phyloP scores from a whole-genome alignment of 1,140 invertebrate genomes.

The Drosophila azteca region DNA sequence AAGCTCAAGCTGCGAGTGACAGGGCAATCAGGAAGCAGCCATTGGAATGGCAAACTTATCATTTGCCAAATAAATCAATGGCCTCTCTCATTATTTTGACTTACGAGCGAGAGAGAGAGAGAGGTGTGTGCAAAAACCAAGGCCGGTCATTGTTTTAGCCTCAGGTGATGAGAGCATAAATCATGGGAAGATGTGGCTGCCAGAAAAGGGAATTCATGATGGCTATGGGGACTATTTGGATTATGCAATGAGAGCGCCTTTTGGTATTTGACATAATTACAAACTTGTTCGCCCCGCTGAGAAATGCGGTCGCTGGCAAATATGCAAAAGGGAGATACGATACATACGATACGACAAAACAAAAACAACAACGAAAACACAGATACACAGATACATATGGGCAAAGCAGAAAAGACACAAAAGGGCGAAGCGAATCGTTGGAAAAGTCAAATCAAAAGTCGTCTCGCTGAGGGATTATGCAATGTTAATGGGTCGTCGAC shows the following conservation, averaged over 20 bases:
- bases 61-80: constrained; percentile 44
- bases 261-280: constrained; percentile 75
- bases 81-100: constrained; percentile 5
- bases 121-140: neutral
- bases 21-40: constrained; percentile 35
- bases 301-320: constrained; percentile 71
- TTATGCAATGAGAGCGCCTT: constrained; percentile 58
- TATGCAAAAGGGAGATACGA: constrained; percentile 55
- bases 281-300: constrained; percentile 75
- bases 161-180: constrained; percentile 7
- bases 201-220: constrained; percentile 22
- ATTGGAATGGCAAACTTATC: constrained; percentile 27
- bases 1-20: neutral
- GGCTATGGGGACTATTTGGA: constrained; percentile 21
- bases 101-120: neutral
- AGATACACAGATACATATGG: constrained; percentile 18
- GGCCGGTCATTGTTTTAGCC: constrained; percentile 7
- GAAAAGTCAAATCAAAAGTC: constrained; percentile 66
- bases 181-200: constrained; percentile 1
- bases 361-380: constrained; percentile 15
- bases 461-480: constrained; percentile 53
- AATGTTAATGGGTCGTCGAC: constrained; percentile 64
- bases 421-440: constrained; percentile 68
- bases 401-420: constrained; percentile 33
- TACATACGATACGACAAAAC: neutral